Base-by-base conservation (phyloP, 30 jellyfish, hydroid and myxozoan genomes). In the Aurelia coerulea region DNA sequence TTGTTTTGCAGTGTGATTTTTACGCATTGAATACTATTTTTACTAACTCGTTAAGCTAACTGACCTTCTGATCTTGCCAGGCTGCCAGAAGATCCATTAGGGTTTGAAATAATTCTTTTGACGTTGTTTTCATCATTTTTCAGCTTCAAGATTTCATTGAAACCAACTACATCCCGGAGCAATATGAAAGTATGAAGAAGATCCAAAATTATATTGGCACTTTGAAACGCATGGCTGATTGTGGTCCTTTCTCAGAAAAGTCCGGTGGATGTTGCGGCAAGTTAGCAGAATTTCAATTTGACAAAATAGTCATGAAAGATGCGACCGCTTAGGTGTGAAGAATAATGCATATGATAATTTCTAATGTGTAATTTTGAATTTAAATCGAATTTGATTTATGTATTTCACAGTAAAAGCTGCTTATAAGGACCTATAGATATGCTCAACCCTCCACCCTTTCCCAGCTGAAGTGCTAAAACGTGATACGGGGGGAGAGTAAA, bases 201-300 rank as follows among this genome's bases (percentile, higher is more conserved):
- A 12, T 62, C 17, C 23, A 63, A 31, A 66, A 64, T 33, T 58
- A 41, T 64, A 79, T 63, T 4, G 80, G 80, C 3, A 63, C 80
- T 8, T 64, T 79, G 80, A 19, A 79, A 16, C 89, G 89, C 1
- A 10, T 79, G 89, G 31, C 70, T 17, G 12, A 15, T 2, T 60
- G 70, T 60, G 86, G 65, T 31, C 12, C 54, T 42, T 3, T 50
- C 68, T 6, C 51, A 12, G 33, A 5, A 34, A 15, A 4, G 52
- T 10, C 74, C 10, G 41, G 32, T 5, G 4, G 34, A 50, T 50
- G 37, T 5, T 46, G 80, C 35, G 58, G 29, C 39, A 79, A 84
- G 53, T 71, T 84, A 9, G 93, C 81, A 6, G 93, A 84, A 51
- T 84, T 51, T 32, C 93, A 84, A 66, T 84, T 84, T 73, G 93